Percentiles rank a stretch among this genome's conserved stretches.
These are phyloP conservation scores for Brachyptera putata DNA, from an alignment of 2,888 invertebrate genomes.

Conservation along the genomic window DNA sequence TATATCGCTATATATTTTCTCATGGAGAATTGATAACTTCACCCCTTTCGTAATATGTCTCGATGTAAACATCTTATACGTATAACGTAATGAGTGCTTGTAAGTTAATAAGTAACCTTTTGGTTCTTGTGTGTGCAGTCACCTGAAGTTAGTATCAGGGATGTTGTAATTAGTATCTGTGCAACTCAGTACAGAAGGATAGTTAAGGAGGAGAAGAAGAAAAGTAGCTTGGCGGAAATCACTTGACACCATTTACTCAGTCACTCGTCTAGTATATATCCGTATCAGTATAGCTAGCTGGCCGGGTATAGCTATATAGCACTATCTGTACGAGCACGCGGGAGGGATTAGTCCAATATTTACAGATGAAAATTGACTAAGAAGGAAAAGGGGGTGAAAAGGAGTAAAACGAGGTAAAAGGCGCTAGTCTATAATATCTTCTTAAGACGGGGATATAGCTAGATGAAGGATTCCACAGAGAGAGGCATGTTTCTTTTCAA, in stretches of 20 bases:
- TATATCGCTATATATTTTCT: no score
- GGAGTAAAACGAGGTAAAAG: constrained; percentile 18
- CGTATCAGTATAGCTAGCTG: no score
- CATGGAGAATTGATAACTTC: no score
- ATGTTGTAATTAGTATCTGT: constrained; percentile 28
- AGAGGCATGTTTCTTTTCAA: constrained; percentile 4
- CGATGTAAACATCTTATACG: no score
- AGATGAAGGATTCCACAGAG: no score
- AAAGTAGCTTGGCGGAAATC: constrained; percentile 41
- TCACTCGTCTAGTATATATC: constrained; percentile 22
- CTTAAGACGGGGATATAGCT: no score
- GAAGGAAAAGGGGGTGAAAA: constrained; percentile 28
- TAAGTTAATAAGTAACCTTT: constrained; percentile 22
- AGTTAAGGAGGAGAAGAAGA: constrained; percentile 9
- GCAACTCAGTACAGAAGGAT: constrained; percentile 3
- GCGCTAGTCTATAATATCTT: constrained; percentile 5
- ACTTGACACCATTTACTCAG: constrained; percentile 40
- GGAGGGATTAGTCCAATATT: constrained; percentile 48
- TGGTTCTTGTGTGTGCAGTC: constrained; percentile 24
- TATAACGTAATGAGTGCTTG: no score
- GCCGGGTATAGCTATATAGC: constrained; percentile 24
- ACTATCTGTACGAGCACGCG: constrained; percentile 28
- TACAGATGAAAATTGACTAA: constrained; percentile 49
- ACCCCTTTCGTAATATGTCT: no score
- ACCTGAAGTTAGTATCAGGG: constrained; percentile 27